These are phyloP conservation scores for Synergus laeviventris DNA, from an alignment of 2,888 invertebrate genomes.

Conservation along the genomic window DNA sequence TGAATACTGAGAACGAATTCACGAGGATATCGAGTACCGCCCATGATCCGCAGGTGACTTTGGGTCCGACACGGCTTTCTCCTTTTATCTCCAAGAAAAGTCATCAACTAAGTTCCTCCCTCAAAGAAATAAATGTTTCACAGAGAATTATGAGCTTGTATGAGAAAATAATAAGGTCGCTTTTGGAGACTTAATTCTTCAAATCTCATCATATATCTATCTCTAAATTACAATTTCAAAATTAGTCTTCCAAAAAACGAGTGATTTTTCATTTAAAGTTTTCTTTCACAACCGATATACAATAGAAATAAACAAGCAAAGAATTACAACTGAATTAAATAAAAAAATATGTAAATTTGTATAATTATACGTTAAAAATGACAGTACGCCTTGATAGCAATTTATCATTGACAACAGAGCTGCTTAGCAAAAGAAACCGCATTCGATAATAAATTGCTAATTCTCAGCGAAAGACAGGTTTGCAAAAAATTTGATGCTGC, in stretches of 20 bases:
- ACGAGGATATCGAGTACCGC: constrained; percentile 60
- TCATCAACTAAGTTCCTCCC: constrained; percentile 28
- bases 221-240: neutral
- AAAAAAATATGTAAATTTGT: constrained; percentile 54
- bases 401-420: constrained; percentile 20
- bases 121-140: constrained; percentile 43
- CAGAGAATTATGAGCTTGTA: constrained; percentile 43
- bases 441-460: constrained; percentile 35
- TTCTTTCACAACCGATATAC: too few species aligned
- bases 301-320: neutral
- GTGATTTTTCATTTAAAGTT: neutral
- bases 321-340: neutral
- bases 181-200: neutral
- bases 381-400: constrained; percentile 11
- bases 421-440: constrained; percentile 35
- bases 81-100: constrained; percentile 55
- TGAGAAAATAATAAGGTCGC: neutral
- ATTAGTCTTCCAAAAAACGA: neutral
- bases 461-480: constrained; percentile 30
- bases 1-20: constrained; percentile 67
- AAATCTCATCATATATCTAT: neutral
- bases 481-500: constrained; percentile 24
- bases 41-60: constrained; percentile 56
- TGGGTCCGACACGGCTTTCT: constrained; percentile 50
- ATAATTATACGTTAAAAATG: constrained; percentile 34